These are phyloP conservation scores for Scaptomyza tumidula DNA, from an alignment of 2,888 invertebrate genomes.

Conservation along the genomic window DNA sequence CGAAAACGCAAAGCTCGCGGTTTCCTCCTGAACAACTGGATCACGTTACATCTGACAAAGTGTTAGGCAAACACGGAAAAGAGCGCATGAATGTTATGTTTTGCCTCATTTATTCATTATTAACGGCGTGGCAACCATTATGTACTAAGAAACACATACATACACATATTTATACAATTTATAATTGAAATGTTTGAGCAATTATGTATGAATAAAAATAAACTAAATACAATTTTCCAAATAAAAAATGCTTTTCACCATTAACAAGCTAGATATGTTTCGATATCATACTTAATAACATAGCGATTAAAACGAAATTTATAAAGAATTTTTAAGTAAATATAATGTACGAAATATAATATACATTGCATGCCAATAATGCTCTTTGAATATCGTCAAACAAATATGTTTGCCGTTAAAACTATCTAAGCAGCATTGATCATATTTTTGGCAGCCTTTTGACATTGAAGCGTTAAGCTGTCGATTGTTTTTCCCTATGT, in stretches of 20 bases:
- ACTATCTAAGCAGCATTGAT: constrained; percentile 48
- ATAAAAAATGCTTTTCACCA: constrained; percentile 56
- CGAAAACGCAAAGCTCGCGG: not conserved
- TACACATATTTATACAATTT: constrained; percentile 60
- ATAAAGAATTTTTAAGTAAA: constrained; percentile 33
- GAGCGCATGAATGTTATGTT: constrained; percentile 28
- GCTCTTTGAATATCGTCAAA: constrained; percentile 32
- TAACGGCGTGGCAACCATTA: constrained; percentile 58
- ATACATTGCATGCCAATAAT: constrained; percentile 40
- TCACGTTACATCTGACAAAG: not conserved
- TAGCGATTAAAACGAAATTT: constrained; percentile 38
- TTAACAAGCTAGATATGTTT: constrained; percentile 50
- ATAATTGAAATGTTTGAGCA: constrained; percentile 55
- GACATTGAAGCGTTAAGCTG: constrained; percentile 28
- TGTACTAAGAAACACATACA: constrained; percentile 54
- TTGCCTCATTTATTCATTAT: constrained; percentile 62
- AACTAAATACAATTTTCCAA: constrained; percentile 54
- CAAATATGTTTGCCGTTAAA: constrained; percentile 33
- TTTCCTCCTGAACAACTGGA: not conserved
- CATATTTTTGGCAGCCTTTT: constrained; percentile 42
- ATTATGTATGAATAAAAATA: constrained; percentile 49
- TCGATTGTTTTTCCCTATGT: constrained; percentile 37
- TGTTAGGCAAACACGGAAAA: constrained; percentile 4
- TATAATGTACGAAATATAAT: constrained; percentile 40
- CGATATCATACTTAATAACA: constrained; percentile 49